Conservation (phyloP, 2,113 vertebrate species). For the Rhinoptilus africanus region DNA sequence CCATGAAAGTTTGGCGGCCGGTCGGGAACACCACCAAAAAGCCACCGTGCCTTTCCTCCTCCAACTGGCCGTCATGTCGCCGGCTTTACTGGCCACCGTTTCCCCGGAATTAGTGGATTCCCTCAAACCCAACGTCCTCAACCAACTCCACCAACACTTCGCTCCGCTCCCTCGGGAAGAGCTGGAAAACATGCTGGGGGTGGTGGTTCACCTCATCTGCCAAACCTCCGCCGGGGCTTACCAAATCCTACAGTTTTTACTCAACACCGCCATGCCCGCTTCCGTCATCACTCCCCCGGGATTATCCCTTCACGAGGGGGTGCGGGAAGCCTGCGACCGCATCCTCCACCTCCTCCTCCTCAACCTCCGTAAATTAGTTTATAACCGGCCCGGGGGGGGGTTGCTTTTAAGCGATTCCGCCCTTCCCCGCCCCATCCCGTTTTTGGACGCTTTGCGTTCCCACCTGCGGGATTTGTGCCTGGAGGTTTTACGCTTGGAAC, state of each 20-base stretch:
- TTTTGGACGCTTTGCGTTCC: constrained; percentile 84
- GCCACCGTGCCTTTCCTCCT: constrained; percentile 90
- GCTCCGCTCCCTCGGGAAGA: constrained; percentile 83
- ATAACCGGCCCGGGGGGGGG: too few relatives aligned
- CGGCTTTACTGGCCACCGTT: constrained; percentile 83
- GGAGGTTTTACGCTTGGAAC: constrained; percentile 84
- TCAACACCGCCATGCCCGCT: constrained; percentile 88
- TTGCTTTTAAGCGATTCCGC: constrained; percentile 56
- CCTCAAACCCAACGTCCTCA: constrained; percentile 81
- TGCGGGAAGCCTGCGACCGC: constrained; percentile 90
- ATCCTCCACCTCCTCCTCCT: constrained; percentile 88
- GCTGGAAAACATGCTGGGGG: constrained; percentile 84
- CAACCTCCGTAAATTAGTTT: constrained; percentile 89
- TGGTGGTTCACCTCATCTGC: constrained; percentile 89
- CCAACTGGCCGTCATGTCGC: constrained; percentile 89
- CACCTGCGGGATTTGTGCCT: constrained; percentile 85
- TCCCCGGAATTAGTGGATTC: constrained; percentile 88
- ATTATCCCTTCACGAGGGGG: constrained; percentile 82
- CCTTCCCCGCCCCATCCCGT: constrained; percentile 80
- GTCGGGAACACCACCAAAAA: constrained; percentile 74
- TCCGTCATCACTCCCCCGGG: constrained; percentile 86
- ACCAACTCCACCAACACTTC: constrained; percentile 88
- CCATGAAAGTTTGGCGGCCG: constrained; percentile 83
- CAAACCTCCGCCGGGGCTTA: constrained; percentile 87
- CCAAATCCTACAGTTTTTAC: constrained; percentile 83